Conservation (phyloP, 1,140 invertebrate species). For the Heliothis virescens region DNA sequence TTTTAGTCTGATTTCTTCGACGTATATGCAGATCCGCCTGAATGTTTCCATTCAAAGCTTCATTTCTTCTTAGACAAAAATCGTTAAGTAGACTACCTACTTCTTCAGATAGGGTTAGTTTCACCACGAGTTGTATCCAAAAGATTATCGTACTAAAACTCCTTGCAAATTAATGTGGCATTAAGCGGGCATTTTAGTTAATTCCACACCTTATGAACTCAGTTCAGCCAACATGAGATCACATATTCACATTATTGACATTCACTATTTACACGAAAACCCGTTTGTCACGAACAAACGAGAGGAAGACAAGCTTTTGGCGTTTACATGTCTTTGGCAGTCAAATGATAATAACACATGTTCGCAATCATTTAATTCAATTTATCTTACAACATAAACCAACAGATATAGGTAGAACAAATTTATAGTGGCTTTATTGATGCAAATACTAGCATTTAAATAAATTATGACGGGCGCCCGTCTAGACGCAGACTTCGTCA, state of each 20-base stretch:
- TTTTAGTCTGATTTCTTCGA: neutral
- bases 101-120: no score
- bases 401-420: slow-evolving; percentile 8
- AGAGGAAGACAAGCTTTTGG: slow-evolving; percentile 17
- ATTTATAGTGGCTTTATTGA: slow-evolving; percentile 30
- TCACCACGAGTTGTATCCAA: no score
- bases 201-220: no score
- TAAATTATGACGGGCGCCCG: slow-evolving; percentile 37
- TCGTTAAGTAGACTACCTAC: no score
- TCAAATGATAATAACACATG: slow-evolving; percentile 34
- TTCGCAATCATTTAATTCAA: slow-evolving; percentile 12
- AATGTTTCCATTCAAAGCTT: no score
- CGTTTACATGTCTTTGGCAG: slow-evolving; percentile 20
- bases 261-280: neutral
- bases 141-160: no score
- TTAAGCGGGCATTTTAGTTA: no score
- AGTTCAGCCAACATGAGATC: no score
- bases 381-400: slow-evolving; percentile 21
- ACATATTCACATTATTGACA: neutral
- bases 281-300: slow-evolving; percentile 4
- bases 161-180: no score
- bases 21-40: neutral
- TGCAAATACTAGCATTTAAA: slow-evolving; percentile 32
- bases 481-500: slow-evolving; percentile 30
- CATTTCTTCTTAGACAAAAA: no score